phyloP scores from a whole-genome alignment of 2,797 vertebrate species.

The Peromyscus melanophrys region DNA sequence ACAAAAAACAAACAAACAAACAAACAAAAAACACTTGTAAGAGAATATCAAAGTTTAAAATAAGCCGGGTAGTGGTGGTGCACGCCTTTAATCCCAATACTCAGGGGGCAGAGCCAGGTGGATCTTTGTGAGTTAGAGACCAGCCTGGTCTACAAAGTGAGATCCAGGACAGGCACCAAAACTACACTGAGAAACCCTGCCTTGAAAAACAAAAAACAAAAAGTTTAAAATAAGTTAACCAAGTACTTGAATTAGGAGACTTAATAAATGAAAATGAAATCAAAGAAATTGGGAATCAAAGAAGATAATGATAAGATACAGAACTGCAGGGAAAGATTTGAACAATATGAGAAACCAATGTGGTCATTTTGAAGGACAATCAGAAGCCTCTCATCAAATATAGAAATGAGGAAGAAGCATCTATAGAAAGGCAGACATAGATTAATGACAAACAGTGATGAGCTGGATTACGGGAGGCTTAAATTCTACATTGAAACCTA shows the following conservation, averaged over 20 bases:
- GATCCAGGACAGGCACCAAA: no score
- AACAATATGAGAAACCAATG: background rate
- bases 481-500: background rate
- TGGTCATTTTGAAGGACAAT: constrained; percentile 27
- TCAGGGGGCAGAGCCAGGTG: no score
- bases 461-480: background rate
- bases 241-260: constrained; percentile 8
- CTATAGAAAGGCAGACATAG: background rate
- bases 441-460: background rate
- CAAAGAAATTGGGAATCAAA: constrained; percentile 18
- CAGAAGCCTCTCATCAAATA: constrained; percentile 16
- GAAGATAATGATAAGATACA: background rate
- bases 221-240: constrained; percentile 16
- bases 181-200: no score
- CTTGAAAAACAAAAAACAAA: background rate
- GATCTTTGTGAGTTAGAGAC: no score
- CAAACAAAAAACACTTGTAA: constrained; percentile 5
- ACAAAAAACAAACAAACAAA: no score
- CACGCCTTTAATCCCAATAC: no score
- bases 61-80: background rate
- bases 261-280: constrained; percentile 28
- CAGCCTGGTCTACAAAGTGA: no score
- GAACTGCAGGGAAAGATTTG: background rate
- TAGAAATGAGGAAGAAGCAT: background rate
- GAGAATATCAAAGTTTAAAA: constrained; percentile 32